Base-by-base conservation (phyloP, 2,113 vertebrate genomes). In the Paradoxurus hermaphroditus region DNA sequence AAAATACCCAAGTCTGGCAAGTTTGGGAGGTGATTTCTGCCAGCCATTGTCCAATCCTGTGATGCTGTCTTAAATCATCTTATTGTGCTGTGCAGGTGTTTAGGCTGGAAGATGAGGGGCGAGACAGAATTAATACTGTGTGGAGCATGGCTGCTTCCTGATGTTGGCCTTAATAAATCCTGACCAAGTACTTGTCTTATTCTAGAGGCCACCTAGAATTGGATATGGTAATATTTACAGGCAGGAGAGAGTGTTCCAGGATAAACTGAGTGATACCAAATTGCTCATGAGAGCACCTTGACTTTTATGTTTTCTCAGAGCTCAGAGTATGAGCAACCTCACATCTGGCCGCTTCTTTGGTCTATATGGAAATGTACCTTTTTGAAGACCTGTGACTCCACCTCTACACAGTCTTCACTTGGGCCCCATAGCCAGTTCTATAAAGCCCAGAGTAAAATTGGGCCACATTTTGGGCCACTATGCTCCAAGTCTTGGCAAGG, bases 41-140 rank as follows among this genome's bases (percentile, higher is more conserved):
- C 97, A 98, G 75, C 70, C 70, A 95, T 97, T 95, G 85, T 96
- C 70, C 82, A 73, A 18, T 85, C 93, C 81, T 46, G 44, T 93
- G 93, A 96, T 83, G 65, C 78, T 88, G 44, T 94, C 95, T 95
- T 94, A 82, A 92, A 75, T 25, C 29, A 68, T 83, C 34, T 44
- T 86, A 81, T 15, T 97, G 56, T 95, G 12, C 51, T 87, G 0
- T 65, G 79, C 92, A 82, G 36, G 56, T 53, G 86, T 91, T 92
- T 53, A 67, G 86, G 41, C 87, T 89, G 39, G 13, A n/a, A n/a
- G 77, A 78, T n/a, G 44, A 65, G n/a, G 29, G 21, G 4, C 0
- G 1, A 6, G 44, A 39, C 15, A 78, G 75, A 90, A 59, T 59
- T 96, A 53, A 31, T 31, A 56, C 81, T 96, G 5, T 81, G n/a